phyloP scores from a whole-genome alignment of 2,797 vertebrate genomes.

The Toxotes lorentzi region DNA sequence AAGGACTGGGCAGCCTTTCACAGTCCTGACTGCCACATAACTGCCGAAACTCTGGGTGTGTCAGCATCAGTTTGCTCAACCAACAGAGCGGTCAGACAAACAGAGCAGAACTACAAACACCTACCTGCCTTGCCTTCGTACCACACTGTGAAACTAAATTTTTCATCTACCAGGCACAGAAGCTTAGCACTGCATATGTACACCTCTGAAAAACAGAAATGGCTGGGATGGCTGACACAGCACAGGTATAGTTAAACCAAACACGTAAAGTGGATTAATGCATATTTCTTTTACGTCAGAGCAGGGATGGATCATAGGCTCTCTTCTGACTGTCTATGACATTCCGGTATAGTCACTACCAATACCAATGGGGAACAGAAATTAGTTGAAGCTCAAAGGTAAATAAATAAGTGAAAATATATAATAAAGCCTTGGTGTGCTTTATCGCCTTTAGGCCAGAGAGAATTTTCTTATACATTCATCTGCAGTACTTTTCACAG shows the following conservation, averaged over 20 bases:
- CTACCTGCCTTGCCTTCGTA: slow-evolving; percentile 54
- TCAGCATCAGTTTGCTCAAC: slow-evolving; percentile 77
- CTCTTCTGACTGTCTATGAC: neutral
- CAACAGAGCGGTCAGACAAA: slow-evolving; percentile 74
- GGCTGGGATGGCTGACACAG: neutral
- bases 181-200: neutral
- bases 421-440: neutral
- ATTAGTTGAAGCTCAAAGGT: neutral
- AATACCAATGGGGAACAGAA: neutral
- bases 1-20: slow-evolving; percentile 45
- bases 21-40: slow-evolving; percentile 64
- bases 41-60: slow-evolving; percentile 80
- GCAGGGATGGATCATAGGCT: neutral
- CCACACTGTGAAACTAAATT: slow-evolving; percentile 49
- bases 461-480: neutral
- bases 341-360: neutral
- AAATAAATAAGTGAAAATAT: neutral
- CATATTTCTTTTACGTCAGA: neutral
- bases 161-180: slow-evolving; percentile 28
- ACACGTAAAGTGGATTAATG: neutral
- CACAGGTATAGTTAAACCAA: neutral
- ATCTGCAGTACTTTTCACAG: neutral
- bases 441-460: no score
- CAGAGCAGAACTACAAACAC: slow-evolving; percentile 63
- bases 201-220: neutral